phyloP scores from a whole-genome alignment of 2,113 vertebrate genomes.

The Nerophis ophidion region DNA sequence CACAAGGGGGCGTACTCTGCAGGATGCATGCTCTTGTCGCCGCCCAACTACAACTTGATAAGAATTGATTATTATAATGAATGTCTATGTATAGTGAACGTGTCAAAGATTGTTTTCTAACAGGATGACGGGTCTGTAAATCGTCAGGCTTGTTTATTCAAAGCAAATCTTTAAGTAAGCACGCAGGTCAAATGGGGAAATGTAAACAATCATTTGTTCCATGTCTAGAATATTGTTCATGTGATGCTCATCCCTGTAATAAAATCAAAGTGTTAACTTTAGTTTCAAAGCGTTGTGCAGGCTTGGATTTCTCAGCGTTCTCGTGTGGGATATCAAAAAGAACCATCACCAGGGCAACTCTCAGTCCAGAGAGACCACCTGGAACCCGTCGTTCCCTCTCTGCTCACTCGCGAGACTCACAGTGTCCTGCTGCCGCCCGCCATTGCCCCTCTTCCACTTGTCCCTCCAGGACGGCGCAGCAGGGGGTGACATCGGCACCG shows the following conservation, averaged over 20 bases:
- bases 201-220: no score
- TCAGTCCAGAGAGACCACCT: conserved; percentile 56
- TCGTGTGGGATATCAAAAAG: no score
- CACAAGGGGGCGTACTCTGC: no score
- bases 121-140: neutral
- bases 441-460: conserved; percentile 36
- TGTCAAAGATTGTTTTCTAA: neutral
- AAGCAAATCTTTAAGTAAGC: neutral
- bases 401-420: neutral
- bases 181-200: neutral
- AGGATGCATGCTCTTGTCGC: conserved; percentile 1
- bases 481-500: conserved; percentile 4
- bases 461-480: conserved; percentile 47
- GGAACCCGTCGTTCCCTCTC: conserved; percentile 29
- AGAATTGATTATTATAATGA: neutral
- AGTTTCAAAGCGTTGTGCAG: neutral
- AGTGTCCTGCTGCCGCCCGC: conserved; percentile 14
- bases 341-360: neutral
- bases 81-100: neutral
- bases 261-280: neutral
- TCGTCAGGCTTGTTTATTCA: neutral
- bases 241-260: neutral
- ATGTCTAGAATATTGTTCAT: no score
- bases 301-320: no score
- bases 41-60: no score